Percentiles rank a stretch among this genome's conserved stretches.
Conservation (phyloP, 1,140 invertebrate genomes). For the Pseudomyrmex concolor region DNA sequence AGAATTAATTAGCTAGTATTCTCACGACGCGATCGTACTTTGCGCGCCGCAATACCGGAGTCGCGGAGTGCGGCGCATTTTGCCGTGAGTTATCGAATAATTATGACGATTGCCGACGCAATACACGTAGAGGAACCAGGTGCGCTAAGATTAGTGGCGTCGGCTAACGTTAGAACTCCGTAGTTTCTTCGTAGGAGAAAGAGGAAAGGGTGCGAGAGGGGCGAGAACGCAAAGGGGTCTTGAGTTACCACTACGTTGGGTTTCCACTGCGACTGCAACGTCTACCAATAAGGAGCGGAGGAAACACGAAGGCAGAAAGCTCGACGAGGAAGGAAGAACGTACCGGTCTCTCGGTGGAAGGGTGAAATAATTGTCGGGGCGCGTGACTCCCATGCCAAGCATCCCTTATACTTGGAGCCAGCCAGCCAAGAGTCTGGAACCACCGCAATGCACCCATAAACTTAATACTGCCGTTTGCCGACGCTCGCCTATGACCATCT, state of each 20-base stretch:
- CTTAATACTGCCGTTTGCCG: constrained; percentile 77
- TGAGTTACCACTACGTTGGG: constrained; percentile 20
- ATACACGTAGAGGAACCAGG: constrained; percentile 68
- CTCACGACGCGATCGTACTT: constrained; percentile 4
- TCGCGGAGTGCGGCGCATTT: constrained; percentile 24
- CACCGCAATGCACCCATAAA: constrained; percentile 82
- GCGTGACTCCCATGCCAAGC: constrained; percentile 81
- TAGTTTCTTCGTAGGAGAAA: constrained; percentile 46
- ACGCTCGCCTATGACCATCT: constrained; percentile 61
- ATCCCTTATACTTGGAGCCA: constrained; percentile 69
- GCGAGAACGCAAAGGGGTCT: constrained; percentile 14
- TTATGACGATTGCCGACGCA: constrained; percentile 65
- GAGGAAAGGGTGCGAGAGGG: constrained; percentile 11
- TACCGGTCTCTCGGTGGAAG: constrained; percentile 64
- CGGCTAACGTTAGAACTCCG: constrained; percentile 65
- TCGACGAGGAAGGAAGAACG: constrained; percentile 62
- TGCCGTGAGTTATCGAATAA: constrained; percentile 71
- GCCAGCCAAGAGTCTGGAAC: constrained; percentile 74
- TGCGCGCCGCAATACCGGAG: constrained; percentile 25
- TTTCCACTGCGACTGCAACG: constrained; percentile 60
- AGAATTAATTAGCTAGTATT: constrained; percentile 38
- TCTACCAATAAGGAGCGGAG: constrained; percentile 75
- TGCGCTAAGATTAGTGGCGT: constrained; percentile 74
- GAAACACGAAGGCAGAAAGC: constrained; percentile 45
- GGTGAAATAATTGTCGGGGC: constrained; percentile 81